Percentiles rank a stretch among this genome's conserved stretches.
phyloP scores from a whole-genome alignment of 2,113 vertebrate genomes.

The Parus major region DNA sequence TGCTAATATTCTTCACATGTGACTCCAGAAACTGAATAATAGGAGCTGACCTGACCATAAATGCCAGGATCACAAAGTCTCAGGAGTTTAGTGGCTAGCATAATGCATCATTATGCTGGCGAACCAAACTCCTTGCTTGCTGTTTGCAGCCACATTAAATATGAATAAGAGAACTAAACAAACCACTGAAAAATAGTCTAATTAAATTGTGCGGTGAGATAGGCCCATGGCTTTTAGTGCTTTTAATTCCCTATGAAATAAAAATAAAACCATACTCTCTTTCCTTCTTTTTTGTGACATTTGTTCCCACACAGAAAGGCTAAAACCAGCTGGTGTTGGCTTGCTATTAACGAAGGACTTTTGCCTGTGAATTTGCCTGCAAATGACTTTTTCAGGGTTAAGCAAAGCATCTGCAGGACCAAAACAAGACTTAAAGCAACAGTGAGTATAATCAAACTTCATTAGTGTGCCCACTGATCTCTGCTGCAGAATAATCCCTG shows the following conservation, averaged over 20 bases:
- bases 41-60: constrained; percentile 33
- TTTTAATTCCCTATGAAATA: constrained; percentile 60
- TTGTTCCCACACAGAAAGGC: constrained; percentile 21
- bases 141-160: constrained; percentile 76
- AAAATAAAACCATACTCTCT: not conserved
- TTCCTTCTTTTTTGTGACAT: constrained; percentile 4
- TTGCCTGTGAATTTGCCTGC: not conserved
- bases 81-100: constrained; percentile 45
- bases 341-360: constrained; percentile 15
- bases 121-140: constrained; percentile 57
- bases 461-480: not conserved
- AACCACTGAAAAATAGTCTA: constrained; percentile 77
- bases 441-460: not conserved
- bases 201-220: constrained; percentile 67
- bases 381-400: not conserved
- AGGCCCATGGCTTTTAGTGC: constrained; percentile 54
- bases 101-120: constrained; percentile 66
- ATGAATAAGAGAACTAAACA: constrained; percentile 78
- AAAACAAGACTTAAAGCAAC: not conserved
- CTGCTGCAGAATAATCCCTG: not conserved
- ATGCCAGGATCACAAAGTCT: constrained; percentile 31
- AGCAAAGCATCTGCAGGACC: not conserved
- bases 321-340: not conserved
- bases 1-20: constrained; percentile 7
- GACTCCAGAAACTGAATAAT: constrained; percentile 50